Evolutionary conservation across 92 coral and sea anemone species (phyloP), one percentile per base, ranked within the genome.

Genomic region (Bergia puertoricense): DNA sequence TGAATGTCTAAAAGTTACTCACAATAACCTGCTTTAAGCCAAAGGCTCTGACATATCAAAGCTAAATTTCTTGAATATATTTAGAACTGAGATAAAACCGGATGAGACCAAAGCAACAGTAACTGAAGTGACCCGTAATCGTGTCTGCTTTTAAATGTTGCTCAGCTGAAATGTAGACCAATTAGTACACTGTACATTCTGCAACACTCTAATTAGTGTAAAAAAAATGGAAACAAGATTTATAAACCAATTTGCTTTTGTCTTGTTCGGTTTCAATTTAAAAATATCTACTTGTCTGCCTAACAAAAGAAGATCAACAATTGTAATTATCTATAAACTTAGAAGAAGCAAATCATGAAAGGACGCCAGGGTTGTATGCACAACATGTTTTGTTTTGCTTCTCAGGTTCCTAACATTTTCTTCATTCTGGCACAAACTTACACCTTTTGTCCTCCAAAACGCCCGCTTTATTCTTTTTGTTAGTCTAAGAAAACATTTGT

Each of bases 201-300:
- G 83, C 72, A 48, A 57, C 43, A 80, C 23, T 13, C 0, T 54
- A 54, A 11, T 54, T 11, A 54, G 18, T 54, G 7, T 20, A 41
- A 80, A 80, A 57, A 80, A 39, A 80, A 57, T 18, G 59, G 85
- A 56, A 54, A 80, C 50, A 16, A 14, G 68, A 80, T 38, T 80
- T 59, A 59, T 22, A 45, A n/a, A 77, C 59, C 57, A 77, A 56
- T 36, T 46, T 78, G 1, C 38, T 23, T 54, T 80, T 56, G 40
- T 57, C 85, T 37, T 56, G 36, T 80, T 80, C 57, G 10, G 46
- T 39, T 37, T 14, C 36, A 1, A 18, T 43, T 15, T 4, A 54
- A 54, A 15, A 62, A 62, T 62, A 62, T 62, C 30, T 62, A 18
- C 69, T 62, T 20, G 69, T 62, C 7, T 62, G 23, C 6, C 1